A percentile compares a stretch with the other conserved stretches of the same genome.
Evolutionary conservation across 1,140 invertebrate genomes (phyloP).

Genomic region (Triops longicaudatus): DNA sequence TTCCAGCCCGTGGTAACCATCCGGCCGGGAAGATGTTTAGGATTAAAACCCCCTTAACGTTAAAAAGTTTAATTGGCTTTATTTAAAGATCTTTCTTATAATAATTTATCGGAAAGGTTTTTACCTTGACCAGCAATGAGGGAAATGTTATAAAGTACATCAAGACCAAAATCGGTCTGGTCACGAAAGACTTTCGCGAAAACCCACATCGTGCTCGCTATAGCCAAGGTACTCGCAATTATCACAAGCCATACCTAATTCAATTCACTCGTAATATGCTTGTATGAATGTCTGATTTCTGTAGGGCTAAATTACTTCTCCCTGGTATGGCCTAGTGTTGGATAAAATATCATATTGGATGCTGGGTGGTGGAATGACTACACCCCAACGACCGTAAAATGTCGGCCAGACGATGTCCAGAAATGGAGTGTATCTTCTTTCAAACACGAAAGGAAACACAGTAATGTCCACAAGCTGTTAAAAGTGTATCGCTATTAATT

Average conservation of each 20-base stretch:
- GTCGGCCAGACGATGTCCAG: not conserved
- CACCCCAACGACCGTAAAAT: not conserved
- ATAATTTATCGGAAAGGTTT: not conserved
- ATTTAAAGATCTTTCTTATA: too few species aligned
- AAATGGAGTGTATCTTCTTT: not conserved
- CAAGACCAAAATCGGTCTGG: not conserved
- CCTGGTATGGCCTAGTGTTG: not conserved
- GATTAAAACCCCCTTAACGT: not conserved
- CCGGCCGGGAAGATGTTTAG: not conserved
- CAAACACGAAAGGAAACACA: not conserved
- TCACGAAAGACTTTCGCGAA: not conserved
- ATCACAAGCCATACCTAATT: not conserved
- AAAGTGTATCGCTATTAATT: too few species aligned
- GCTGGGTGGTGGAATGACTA: not conserved
- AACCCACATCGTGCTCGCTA: not conserved
- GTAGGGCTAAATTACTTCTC: not conserved
- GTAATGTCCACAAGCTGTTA: not conserved
- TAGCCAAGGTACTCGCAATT: not conserved
- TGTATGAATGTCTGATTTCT: too few species aligned
- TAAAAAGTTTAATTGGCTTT: too few species aligned
- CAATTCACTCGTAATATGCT: too few species aligned
- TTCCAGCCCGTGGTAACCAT: not conserved
- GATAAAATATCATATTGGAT: not conserved
- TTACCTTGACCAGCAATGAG: not conserved
- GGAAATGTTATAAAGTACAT: not conserved